Conservation (phyloP, 2,797 vertebrate species). For the Silurus lanzhouensis region DNA sequence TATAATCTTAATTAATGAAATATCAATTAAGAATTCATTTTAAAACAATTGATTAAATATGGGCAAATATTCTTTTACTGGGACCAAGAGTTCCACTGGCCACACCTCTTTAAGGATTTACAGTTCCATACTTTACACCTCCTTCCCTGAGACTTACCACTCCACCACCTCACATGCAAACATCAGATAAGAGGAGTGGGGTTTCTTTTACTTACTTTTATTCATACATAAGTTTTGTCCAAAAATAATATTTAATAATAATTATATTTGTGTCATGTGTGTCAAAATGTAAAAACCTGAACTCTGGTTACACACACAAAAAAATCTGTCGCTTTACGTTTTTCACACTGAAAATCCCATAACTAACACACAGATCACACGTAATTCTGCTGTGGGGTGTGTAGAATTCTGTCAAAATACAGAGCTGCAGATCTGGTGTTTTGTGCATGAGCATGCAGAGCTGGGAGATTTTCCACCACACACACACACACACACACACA, state of each 20-base stretch:
- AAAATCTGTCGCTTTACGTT: neutral
- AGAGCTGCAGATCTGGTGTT: constrained; percentile 33
- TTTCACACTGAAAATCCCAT: neutral
- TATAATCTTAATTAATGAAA: neutral
- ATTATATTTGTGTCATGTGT: neutral
- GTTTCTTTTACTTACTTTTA: neutral
- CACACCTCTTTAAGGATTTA: neutral
- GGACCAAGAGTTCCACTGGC: neutral
- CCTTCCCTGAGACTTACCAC: neutral
- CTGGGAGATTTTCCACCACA: constrained; percentile 13
- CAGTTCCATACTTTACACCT: too few species aligned
- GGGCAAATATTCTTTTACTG: neutral
- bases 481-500: constrained; percentile 1
- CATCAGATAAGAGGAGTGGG: neutral
- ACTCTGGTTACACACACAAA: neutral
- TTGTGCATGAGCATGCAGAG: constrained; percentile 1
- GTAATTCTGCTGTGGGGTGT: constrained; percentile 28
- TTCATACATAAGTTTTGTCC: neutral
- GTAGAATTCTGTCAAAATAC: constrained; percentile 31
- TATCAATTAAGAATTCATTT: too few species aligned
- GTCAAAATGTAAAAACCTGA: neutral
- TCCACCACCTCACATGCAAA: neutral
- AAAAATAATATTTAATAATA: neutral
- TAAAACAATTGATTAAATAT: too few species aligned
- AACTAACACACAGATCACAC: neutral